Percentiles rank a stretch among this genome's conserved stretches.
These are phyloP conservation scores for Clarias magur DNA, from an alignment of 2,113 vertebrate genomes.

Conservation along the genomic window DNA sequence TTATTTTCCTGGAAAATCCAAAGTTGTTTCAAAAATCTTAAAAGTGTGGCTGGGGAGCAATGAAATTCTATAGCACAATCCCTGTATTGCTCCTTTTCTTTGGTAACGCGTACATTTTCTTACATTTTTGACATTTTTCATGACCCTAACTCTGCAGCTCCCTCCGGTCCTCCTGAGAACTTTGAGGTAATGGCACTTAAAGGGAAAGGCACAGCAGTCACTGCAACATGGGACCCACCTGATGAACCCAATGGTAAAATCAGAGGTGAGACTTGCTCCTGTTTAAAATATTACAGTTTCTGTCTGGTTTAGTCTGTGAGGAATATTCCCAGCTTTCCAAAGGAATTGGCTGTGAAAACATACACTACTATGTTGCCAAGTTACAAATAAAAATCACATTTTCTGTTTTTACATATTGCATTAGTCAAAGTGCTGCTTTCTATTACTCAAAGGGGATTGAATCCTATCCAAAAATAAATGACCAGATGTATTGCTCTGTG, in stretches of 20 bases:
- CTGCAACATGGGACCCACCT: slow-evolving; percentile 89
- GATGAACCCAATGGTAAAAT: slow-evolving; percentile 89
- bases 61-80: slow-evolving; percentile 1
- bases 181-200: slow-evolving; percentile 86
- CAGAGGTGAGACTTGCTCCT: slow-evolving; percentile 76
- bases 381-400: slow-evolving; percentile 18
- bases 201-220: slow-evolving; percentile 86
- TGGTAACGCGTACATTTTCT: slow-evolving; percentile 43
- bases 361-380: background rate
- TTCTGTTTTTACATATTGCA: slow-evolving; percentile 21
- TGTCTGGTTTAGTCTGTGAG: background rate
- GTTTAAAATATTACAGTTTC: background rate
- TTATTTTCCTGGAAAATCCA: slow-evolving; percentile 49
- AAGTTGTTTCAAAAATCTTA: slow-evolving; percentile 54
- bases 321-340: background rate
- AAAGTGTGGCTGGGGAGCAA: background rate
- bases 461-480: slow-evolving; percentile 35
- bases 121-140: slow-evolving; percentile 38
- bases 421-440: slow-evolving; percentile 17
- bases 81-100: background rate
- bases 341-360: background rate
- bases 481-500: slow-evolving; percentile 52
- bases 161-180: slow-evolving; percentile 89
- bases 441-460: background rate
- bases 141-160: slow-evolving; percentile 75